Percentiles rank a stretch among this genome's conserved stretches.
Conservation (phyloP, 2,113 vertebrate genomes). For the Cebidichthys violaceus region DNA sequence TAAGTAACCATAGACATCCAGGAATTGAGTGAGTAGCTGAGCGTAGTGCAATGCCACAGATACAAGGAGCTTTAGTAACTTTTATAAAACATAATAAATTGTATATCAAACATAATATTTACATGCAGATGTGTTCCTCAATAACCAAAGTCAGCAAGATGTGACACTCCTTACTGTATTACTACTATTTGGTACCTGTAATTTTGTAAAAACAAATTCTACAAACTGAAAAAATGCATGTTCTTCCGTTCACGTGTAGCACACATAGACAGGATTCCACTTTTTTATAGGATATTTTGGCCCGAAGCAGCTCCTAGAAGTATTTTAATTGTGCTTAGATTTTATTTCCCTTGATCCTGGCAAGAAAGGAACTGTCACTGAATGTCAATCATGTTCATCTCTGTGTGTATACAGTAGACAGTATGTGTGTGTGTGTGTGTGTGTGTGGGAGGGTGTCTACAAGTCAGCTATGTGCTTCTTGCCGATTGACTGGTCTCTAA, state of each 20-base stretch:
- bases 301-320: background rate
- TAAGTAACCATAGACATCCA: too few species aligned
- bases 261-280: background rate
- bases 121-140: background rate
- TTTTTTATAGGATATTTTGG: background rate
- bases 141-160: background rate
- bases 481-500: background rate
- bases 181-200: background rate
- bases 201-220: background rate
- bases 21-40: too few species aligned
- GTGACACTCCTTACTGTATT: background rate
- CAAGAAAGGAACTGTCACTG: background rate
- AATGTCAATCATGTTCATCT: background rate
- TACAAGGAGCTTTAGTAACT: too few species aligned
- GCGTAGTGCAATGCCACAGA: too few species aligned
- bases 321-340: background rate
- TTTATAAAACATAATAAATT: background rate
- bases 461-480: background rate
- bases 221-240: background rate
- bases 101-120: background rate
- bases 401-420: background rate
- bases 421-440: too few species aligned
- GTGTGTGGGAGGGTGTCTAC: background rate
- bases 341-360: too few species aligned
- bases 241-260: background rate